phyloP scores from a whole-genome alignment of 2,797 vertebrate species.

The Lemur catta region DNA sequence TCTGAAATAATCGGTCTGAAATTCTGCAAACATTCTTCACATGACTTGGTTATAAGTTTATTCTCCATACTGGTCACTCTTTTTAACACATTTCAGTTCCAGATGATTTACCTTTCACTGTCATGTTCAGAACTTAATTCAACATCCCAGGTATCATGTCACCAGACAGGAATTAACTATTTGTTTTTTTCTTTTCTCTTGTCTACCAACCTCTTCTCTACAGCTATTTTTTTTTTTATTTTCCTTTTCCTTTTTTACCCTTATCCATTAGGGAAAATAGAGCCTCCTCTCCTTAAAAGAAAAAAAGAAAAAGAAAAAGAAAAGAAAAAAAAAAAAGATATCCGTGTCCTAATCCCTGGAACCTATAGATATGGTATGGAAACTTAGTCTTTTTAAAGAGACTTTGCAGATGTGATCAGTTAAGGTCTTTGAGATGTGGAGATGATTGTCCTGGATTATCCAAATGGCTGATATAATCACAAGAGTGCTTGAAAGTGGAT shows the following conservation, averaged over 20 bases:
- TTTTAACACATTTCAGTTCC: not conserved
- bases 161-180: not conserved
- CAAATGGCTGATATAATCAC: not conserved
- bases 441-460: not conserved
- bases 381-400: not conserved
- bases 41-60: not conserved
- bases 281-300: not conserved
- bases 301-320: not conserved
- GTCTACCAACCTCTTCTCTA: not conserved
- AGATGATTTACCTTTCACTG: not conserved
- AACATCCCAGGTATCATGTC: not conserved
- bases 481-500: not conserved
- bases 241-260: not conserved
- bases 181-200: not conserved
- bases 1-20: not conserved
- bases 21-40: not conserved
- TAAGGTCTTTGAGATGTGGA: not conserved
- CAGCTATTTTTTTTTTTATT: not conserved
- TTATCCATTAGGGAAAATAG: not conserved
- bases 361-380: not conserved
- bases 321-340: not conserved
- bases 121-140: not conserved
- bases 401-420: not conserved
- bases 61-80: not conserved
- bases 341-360: not conserved